phyloP scores from a whole-genome alignment of 2,113 vertebrate species.

The Sterna hirundo region DNA sequence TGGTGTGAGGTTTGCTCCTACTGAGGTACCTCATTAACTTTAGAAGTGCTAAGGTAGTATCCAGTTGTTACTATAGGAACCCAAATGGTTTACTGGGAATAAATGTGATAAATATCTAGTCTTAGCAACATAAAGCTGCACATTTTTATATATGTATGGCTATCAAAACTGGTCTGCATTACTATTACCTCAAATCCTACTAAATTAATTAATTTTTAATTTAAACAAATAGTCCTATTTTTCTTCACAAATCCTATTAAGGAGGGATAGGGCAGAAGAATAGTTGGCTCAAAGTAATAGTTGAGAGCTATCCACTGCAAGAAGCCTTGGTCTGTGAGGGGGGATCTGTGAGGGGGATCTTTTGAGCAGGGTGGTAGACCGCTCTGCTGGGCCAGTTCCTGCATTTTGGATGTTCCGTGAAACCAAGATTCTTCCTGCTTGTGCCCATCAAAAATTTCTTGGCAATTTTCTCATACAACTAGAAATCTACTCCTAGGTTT shows the following conservation, averaged over 20 bases:
- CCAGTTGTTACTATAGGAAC: not conserved
- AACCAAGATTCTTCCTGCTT: not conserved
- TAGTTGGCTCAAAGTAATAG: not conserved
- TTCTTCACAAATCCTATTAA: not conserved
- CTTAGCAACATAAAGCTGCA: not conserved
- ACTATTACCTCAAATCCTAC: not conserved
- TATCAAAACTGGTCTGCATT: not conserved
- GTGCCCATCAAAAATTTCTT: not conserved
- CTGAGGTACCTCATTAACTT: not conserved
- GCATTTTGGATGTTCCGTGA: not conserved
- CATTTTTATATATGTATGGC: not conserved
- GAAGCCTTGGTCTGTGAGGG: not conserved
- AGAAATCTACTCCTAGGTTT: not conserved
- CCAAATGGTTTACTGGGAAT: not conserved
- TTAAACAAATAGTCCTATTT: not conserved
- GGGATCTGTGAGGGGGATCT: not conserved
- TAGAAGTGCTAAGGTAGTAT: not conserved
- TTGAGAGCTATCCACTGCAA: not conserved
- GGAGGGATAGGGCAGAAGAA: not conserved
- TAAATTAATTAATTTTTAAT: not conserved
- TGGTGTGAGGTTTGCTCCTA: not conserved
- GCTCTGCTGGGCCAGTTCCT: not conserved
- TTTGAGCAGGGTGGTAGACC: accelerated
- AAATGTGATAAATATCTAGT: not conserved
- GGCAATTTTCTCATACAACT: not conserved